Conservation (phyloP, 2,888 invertebrate genomes). For the Oxytorus armatus region DNA sequence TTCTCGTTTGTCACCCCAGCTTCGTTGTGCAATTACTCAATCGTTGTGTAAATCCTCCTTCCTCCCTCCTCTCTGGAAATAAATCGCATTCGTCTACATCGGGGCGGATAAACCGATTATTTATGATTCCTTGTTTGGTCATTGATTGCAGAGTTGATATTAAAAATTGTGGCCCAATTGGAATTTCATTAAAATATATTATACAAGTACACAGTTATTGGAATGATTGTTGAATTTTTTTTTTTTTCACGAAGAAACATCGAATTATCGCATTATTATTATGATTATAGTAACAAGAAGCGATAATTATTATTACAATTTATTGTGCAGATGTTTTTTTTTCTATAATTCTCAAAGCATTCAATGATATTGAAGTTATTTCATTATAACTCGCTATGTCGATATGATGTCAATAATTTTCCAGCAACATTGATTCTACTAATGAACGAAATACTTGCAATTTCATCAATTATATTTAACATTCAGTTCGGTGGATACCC, state of each 20-base stretch:
- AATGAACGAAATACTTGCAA: not conserved
- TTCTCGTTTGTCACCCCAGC: conserved; percentile 33
- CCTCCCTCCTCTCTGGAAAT: conserved; percentile 6
- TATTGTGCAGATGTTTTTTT: no score
- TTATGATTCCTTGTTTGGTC: conserved; percentile 34
- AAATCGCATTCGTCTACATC: conserved; percentile 30
- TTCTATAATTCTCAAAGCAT: no score
- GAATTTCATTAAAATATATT: not conserved
- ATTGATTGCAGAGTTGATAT: conserved; percentile 7
- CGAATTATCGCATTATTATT: no score
- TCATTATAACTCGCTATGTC: no score
- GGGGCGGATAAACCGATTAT: conserved; percentile 27
- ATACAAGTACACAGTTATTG: no score
- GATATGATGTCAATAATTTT: no score
- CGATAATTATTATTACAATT: no score
- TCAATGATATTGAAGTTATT: no score
- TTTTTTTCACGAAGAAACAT: no score
- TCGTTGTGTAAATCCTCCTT: conserved; percentile 28
- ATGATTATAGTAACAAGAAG: no score
- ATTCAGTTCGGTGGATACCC: not conserved
- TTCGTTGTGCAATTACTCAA: conserved; percentile 47
- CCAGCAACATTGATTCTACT: no score
- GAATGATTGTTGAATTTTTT: no score
- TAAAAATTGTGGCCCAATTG: not conserved
- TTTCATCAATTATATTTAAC: not conserved